Evolutionary conservation across 2,888 invertebrate species (phyloP).

Genomic region (Macrosoma leucophasiata): DNA sequence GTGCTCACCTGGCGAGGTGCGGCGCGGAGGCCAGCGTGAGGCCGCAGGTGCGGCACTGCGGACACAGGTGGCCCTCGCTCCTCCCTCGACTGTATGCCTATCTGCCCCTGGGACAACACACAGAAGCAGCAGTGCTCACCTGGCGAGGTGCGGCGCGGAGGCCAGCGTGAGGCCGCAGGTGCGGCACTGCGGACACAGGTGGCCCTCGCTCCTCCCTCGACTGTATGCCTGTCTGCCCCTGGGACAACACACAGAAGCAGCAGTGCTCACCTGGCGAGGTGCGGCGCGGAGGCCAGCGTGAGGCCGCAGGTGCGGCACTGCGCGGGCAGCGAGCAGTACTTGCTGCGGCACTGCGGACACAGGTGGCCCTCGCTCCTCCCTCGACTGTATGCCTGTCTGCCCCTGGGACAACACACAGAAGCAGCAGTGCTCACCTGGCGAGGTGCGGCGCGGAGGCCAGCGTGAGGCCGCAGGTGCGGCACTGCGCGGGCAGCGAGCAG

Average conservation of each 20-base stretch:
- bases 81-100: no score
- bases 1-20: slow-evolving; percentile 88
- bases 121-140: no score
- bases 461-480: slow-evolving; percentile 95
- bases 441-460: slow-evolving; percentile 98
- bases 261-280: slow-evolving; percentile 82
- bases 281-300: slow-evolving; percentile 97
- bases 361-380: slow-evolving; percentile 86
- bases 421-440: slow-evolving; percentile 71
- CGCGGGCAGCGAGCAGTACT: slow-evolving; percentile 98
- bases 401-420: no score
- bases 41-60: slow-evolving; percentile 96
- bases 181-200: slow-evolving; percentile 95
- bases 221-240: no score
- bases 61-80: slow-evolving; percentile 89
- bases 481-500: slow-evolving; percentile 98
- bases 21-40: slow-evolving; percentile 98
- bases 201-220: slow-evolving; percentile 85
- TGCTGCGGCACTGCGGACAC: slow-evolving; percentile 96
- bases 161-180: slow-evolving; percentile 99
- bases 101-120: no score
- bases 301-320: slow-evolving; percentile 97
- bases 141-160: slow-evolving; percentile 97
- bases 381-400: no score
- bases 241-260: neutral